Conservation (phyloP, 2,888 invertebrate species). For the Cantharis rufa region DNA sequence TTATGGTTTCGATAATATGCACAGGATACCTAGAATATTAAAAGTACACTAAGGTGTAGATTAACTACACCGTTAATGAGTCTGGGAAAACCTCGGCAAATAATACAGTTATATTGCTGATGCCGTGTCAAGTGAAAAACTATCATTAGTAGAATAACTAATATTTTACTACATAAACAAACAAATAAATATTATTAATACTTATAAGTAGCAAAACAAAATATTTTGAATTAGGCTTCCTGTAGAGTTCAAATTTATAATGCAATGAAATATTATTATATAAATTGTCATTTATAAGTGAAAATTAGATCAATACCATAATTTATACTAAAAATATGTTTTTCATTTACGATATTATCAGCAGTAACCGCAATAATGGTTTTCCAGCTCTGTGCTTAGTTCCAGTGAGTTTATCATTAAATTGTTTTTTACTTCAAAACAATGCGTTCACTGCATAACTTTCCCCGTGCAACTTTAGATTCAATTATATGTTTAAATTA, state of each 20-base stretch:
- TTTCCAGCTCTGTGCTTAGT: conserved; percentile 32
- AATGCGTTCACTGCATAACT: neutral
- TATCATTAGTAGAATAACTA: too few species aligned
- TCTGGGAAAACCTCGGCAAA: too few species aligned
- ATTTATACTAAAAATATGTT: conserved; percentile 33
- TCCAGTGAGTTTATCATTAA: neutral
- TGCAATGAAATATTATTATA: neutral
- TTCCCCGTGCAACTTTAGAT: neutral
- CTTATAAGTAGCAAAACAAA: neutral
- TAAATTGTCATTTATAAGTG: conserved; percentile 17
- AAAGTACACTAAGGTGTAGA: too few species aligned
- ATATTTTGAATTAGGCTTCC: neutral
- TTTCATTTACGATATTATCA: conserved; percentile 34
- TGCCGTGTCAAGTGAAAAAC: too few species aligned
- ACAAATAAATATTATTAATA: neutral
- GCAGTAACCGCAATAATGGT: conserved; percentile 32
- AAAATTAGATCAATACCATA: conserved; percentile 30
- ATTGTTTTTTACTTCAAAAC: neutral
- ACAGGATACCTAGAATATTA: too few species aligned
- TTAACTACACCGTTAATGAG: too few species aligned
- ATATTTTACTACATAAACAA: too few species aligned
- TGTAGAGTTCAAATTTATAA: neutral
- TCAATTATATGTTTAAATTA: neutral
- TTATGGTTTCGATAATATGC: too few species aligned
- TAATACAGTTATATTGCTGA: too few species aligned